phyloP scores from a whole-genome alignment of 2,888 invertebrate genomes.

The Tachina grossa region DNA sequence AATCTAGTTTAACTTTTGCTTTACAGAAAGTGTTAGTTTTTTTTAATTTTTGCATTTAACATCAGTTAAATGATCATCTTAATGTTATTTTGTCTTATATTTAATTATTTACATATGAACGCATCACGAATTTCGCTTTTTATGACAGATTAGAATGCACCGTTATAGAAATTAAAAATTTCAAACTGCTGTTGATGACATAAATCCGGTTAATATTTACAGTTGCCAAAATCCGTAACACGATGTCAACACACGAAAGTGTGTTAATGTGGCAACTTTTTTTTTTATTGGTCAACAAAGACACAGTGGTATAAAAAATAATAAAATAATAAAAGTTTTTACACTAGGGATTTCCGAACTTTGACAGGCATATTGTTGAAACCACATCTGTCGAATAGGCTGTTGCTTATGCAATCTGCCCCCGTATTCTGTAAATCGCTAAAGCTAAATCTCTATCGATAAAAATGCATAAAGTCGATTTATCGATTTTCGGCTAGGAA shows the following conservation, averaged over 20 bases:
- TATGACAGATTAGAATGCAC: background rate
- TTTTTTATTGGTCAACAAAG: background rate
- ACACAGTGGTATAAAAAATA: background rate
- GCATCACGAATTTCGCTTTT: constrained; percentile 32
- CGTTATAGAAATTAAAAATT: constrained; percentile 9
- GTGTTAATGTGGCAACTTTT: background rate
- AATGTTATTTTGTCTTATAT: background rate
- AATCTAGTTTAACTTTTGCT: background rate
- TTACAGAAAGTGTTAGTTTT: background rate
- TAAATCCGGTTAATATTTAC: constrained; percentile 2
- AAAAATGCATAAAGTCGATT: no score
- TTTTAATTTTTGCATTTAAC: background rate
- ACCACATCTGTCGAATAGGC: no score
- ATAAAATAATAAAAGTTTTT: no score
- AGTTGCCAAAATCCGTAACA: background rate
- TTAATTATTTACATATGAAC: constrained; percentile 22
- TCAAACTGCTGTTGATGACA: background rate
- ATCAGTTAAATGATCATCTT: constrained; percentile 13
- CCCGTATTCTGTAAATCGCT: no score
- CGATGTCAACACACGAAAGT: background rate
- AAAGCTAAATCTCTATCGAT: no score
- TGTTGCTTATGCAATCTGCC: no score
- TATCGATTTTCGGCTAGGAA: no score
- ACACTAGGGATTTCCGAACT: no score
- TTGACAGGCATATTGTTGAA: no score